These are phyloP conservation scores for Hartigia nigra DNA, from an alignment of 2,888 invertebrate species.

Conservation along the genomic window DNA sequence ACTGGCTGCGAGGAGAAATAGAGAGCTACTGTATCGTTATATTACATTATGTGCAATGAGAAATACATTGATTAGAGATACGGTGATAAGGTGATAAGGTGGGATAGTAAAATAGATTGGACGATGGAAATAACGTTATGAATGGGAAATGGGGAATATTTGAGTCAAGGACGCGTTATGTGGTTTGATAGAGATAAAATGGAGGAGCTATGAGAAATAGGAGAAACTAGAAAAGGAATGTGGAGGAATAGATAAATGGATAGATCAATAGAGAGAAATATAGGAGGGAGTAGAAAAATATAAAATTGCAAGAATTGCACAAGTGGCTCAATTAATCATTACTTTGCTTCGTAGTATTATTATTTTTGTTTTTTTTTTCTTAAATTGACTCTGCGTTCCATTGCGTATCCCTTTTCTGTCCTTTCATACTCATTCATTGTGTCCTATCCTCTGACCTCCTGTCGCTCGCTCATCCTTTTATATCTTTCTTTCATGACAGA, in stretches of 20 bases:
- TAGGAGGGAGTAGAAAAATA: conserved; percentile 61
- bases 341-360: conserved; percentile 26
- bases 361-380: conserved; percentile 21
- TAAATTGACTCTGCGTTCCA: conserved; percentile 32
- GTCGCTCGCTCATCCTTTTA: too few species aligned
- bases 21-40: conserved; percentile 26
- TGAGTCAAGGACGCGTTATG: neutral
- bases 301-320: conserved; percentile 56
- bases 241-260: neutral
- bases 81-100: neutral
- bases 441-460: neutral
- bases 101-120: neutral
- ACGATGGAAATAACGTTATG: neutral
- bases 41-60: conserved; percentile 34
- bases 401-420: neutral
- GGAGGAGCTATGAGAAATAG: conserved; percentile 16
- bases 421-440: neutral
- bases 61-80: conserved; percentile 2
- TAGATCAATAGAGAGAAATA: conserved; percentile 9
- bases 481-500: neutral
- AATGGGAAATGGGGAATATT: neutral
- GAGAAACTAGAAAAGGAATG: conserved; percentile 18
- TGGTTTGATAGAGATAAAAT: conserved; percentile 27
- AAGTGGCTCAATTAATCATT: conserved; percentile 44
- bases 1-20: conserved; percentile 17